Conservation (phyloP, 2,888 invertebrate species). For the Monoplex corrugatus region DNA sequence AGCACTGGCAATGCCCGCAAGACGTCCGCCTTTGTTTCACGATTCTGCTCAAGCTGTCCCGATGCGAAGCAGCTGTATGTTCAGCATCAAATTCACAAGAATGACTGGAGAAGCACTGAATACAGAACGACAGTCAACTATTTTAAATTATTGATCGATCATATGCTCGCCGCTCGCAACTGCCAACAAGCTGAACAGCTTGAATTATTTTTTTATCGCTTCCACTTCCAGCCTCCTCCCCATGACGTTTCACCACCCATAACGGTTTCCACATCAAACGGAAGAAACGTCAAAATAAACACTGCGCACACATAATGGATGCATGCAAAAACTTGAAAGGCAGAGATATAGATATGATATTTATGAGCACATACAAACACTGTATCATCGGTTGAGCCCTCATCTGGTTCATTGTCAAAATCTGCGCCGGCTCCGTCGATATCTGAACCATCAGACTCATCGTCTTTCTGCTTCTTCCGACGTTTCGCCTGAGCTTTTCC, state of each 20-base stretch:
- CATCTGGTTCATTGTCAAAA: slow-evolving; percentile 52
- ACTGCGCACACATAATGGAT: too few species aligned
- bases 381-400: slow-evolving; percentile 38
- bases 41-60: too few species aligned
- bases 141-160: slow-evolving; percentile 21
- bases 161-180: neutral
- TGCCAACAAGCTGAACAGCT: neutral
- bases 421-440: slow-evolving; percentile 61
- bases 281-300: too few species aligned
- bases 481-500: slow-evolving; percentile 67
- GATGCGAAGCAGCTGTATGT: neutral
- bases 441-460: slow-evolving; percentile 64
- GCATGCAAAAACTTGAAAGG: slow-evolving; percentile 13
- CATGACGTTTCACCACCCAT: too few species aligned
- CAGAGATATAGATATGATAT: neutral
- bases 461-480: slow-evolving; percentile 71
- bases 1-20: too few species aligned
- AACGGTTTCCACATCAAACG: too few species aligned
- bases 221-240: too few species aligned
- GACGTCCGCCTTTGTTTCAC: too few species aligned
- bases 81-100: neutral
- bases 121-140: slow-evolving; percentile 4
- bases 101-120: neutral
- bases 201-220: too few species aligned
- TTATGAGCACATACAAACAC: slow-evolving; percentile 37